Evolutionary conservation across 53 echinoderm and acorn worm species (phyloP).

Genomic region (Antedon mediterranea): DNA sequence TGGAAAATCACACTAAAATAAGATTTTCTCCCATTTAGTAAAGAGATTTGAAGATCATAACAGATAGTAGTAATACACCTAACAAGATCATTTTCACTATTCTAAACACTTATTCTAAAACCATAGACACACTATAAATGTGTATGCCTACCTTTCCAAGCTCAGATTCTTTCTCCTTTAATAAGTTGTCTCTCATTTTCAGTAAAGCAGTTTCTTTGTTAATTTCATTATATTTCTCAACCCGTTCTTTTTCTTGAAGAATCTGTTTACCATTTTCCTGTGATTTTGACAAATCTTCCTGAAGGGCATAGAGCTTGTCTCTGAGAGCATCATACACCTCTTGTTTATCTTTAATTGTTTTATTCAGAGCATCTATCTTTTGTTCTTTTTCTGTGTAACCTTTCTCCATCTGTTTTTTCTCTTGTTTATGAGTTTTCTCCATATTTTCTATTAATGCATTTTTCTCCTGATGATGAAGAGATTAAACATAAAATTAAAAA

Average conservation of each 20-base stretch:
- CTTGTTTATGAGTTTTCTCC: background rate
- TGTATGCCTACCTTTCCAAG: background rate
- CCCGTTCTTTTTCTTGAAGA: conserved; percentile 16
- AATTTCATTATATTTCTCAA: conserved; percentile 22
- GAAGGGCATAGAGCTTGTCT: conserved; percentile 24
- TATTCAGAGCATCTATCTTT: background rate
- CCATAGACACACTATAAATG: no score
- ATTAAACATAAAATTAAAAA: no score
- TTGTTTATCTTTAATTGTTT: conserved; percentile 12
- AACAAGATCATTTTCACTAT: no score
- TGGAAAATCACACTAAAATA: no score
- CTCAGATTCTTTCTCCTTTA: conserved; percentile 63
- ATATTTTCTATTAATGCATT: background rate
- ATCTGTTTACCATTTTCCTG: background rate
- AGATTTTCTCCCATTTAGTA: no score
- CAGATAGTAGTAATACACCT: no score
- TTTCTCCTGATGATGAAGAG: background rate
- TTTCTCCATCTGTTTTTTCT: background rate
- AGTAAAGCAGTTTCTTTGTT: conserved; percentile 46
- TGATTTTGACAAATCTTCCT: conserved; percentile 27
- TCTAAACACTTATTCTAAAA: no score
- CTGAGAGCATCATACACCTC: conserved; percentile 10
- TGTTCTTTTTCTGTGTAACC: background rate
- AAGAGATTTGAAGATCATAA: no score
- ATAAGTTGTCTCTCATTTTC: conserved; percentile 49